A percentile compares a stretch with the other conserved stretches of the same genome.
Evolutionary conservation across 2,888 invertebrate species (phyloP).

Genomic region (Chalcis sispes): DNA sequence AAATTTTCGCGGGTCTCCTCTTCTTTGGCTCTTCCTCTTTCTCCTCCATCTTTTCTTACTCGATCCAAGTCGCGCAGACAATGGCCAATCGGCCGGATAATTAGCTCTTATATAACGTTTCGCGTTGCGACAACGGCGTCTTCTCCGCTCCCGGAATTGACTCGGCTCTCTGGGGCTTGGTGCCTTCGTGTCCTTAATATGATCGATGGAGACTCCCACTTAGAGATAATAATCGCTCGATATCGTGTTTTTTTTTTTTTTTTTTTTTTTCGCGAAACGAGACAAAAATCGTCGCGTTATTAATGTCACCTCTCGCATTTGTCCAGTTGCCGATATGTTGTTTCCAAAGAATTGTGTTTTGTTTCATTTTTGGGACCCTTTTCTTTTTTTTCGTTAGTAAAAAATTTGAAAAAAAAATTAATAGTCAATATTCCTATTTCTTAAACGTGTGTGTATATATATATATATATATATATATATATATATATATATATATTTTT

Average conservation of each 20-base stretch:
- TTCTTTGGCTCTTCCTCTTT: not conserved
- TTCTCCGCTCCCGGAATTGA: slow-evolving; percentile 37
- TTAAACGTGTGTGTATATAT: too few species aligned
- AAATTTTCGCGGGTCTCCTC: slow-evolving; percentile 32
- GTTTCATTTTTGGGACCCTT: not conserved
- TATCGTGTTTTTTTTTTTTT: slow-evolving; percentile 8
- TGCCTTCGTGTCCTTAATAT: too few species aligned
- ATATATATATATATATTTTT: too few species aligned
- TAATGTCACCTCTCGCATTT: not conserved
- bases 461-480: too few species aligned
- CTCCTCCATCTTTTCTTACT: too few species aligned
- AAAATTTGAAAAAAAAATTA: too few species aligned
- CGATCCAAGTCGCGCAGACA: not conserved
- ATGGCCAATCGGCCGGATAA: slow-evolving; percentile 44
- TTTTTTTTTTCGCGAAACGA: not conserved
- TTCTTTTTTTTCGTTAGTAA: not conserved
- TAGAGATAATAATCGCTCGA: slow-evolving; percentile 19
- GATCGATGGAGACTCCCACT: slow-evolving; percentile 1
- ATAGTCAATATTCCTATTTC: too few species aligned
- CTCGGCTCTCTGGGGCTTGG: not conserved
- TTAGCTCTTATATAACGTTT: slow-evolving; percentile 42
- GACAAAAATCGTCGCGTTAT: slow-evolving; percentile 2
- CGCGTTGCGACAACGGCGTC: slow-evolving; percentile 24
- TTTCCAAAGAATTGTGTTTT: not conserved
- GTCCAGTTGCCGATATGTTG: slow-evolving; percentile 6